phyloP scores from a whole-genome alignment of 2,888 invertebrate species.

The Agrotis puta region DNA sequence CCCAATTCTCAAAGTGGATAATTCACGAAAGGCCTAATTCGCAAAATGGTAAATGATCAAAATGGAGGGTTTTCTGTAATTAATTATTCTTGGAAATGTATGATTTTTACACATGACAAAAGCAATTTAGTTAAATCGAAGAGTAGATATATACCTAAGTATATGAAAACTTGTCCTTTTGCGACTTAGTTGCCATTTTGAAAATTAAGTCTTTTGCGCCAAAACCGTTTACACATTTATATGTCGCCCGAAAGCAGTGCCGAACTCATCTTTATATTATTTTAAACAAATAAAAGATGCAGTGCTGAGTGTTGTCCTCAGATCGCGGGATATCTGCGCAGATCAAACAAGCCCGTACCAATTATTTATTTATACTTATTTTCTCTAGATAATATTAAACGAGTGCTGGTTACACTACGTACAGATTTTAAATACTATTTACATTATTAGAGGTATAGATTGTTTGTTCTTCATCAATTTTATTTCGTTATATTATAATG shows the following conservation, averaged over 20 bases:
- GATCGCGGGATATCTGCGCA: too few relatives aligned
- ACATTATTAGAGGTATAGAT: slow-evolving; percentile 18
- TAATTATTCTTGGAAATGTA: too few relatives aligned
- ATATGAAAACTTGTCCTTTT: too few relatives aligned
- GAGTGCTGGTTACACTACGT: background rate
- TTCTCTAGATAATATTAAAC: background rate
- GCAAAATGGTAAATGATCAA: too few relatives aligned
- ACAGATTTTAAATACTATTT: slow-evolving; percentile 9
- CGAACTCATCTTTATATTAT: background rate
- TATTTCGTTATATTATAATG: slow-evolving; percentile 25
- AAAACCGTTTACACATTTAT: background rate
- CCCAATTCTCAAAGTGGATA: too few relatives aligned
- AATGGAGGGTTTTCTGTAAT: too few relatives aligned
- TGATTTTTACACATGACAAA: too few relatives aligned
- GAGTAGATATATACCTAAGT: too few relatives aligned
- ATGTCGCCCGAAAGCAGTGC: background rate
- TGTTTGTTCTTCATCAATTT: slow-evolving; percentile 30
- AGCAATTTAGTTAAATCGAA: too few relatives aligned
- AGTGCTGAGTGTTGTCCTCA: background rate
- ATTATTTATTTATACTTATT: slow-evolving; percentile 22
- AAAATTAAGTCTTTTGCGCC: too few relatives aligned
- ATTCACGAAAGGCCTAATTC: too few relatives aligned
- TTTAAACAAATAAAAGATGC: background rate
- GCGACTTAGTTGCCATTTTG: too few relatives aligned
- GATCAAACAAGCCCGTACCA: background rate